A percentile compares a stretch with the other conserved stretches of the same genome.
Conservation (phyloP, 2,113 vertebrate genomes). For the Otocyon megalotis region DNA sequence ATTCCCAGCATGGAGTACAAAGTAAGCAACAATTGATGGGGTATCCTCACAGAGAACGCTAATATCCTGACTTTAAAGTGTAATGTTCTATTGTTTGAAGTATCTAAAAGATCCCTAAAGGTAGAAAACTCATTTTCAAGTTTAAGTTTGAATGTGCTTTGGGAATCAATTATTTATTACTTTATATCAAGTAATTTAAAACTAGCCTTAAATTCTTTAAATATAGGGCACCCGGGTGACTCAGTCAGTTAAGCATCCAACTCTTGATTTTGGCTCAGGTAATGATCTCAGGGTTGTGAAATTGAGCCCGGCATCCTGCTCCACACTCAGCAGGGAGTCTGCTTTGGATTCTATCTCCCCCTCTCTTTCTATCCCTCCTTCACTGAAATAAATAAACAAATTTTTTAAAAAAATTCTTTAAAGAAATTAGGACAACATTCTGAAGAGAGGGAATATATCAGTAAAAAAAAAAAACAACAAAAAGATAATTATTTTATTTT, state of each 20-base stretch:
- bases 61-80: neutral
- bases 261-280: neutral
- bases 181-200: conserved; percentile 36
- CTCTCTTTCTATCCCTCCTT: neutral
- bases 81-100: neutral
- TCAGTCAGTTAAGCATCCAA: neutral
- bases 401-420: neutral
- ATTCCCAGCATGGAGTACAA: neutral
- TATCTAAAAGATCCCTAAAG: neutral
- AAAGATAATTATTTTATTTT: neutral
- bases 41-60: neutral
- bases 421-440: conserved; percentile 19
- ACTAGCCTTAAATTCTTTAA: neutral
- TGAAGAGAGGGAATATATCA: neutral
- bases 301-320: neutral
- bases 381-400: neutral
- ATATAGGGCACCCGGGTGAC: neutral
- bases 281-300: neutral
- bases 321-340: neutral
- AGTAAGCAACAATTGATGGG: neutral
- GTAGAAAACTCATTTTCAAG: neutral
- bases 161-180: neutral
- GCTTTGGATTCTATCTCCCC: neutral
- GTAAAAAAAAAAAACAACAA: neutral
- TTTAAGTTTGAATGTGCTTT: neutral